These are phyloP conservation scores for Phodopus roborovskii DNA, from an alignment of 2,113 vertebrate genomes.

Conservation along the genomic window DNA sequence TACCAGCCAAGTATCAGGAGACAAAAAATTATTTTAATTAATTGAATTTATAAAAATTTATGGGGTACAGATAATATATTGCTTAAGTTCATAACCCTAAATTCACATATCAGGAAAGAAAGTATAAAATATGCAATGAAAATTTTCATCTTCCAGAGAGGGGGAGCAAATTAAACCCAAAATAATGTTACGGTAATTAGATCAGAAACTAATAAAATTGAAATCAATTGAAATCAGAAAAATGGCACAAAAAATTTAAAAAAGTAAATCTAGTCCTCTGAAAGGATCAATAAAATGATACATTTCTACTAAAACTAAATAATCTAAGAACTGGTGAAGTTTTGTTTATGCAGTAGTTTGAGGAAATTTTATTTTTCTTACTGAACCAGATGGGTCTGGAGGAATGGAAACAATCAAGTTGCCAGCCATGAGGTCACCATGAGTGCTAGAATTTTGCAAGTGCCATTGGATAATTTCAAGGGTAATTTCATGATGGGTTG, in stretches of 20 bases:
- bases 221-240: not conserved
- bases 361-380: not conserved
- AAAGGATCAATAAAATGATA: not conserved
- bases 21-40: slow-evolving; percentile 29
- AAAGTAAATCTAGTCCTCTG: not conserved
- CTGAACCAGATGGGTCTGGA: not conserved
- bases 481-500: rapidly evolving
- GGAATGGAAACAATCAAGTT: too few relatives aligned
- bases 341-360: not conserved
- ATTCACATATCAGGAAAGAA: not conserved
- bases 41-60: slow-evolving; percentile 10
- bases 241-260: not conserved
- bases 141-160: not conserved
- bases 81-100: not conserved
- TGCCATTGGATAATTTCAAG: not conserved
- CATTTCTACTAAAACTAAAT: not conserved
- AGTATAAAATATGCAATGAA: not conserved
- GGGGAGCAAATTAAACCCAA: not conserved
- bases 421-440: rapidly evolving
- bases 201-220: not conserved
- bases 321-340: not conserved
- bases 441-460: not conserved
- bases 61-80: not conserved
- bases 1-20: not conserved
- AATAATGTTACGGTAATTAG: not conserved